Conservation (phyloP, 2,888 invertebrate species). For the Uloborus plumipes region DNA sequence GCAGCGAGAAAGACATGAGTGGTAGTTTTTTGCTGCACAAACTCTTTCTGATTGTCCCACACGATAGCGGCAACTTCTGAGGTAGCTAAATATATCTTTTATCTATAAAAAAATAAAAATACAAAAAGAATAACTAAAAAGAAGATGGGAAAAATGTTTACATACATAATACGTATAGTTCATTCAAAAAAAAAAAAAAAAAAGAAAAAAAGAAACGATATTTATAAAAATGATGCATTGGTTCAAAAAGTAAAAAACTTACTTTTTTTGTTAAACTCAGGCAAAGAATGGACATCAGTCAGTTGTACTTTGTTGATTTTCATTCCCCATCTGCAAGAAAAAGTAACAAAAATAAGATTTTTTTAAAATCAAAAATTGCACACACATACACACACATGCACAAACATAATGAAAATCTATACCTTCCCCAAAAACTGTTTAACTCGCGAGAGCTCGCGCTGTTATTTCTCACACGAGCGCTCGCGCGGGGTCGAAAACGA, state of each 20-base stretch:
- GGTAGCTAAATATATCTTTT: conserved; percentile 10
- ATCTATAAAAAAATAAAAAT: not conserved
- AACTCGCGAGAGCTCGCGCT: too few relatives aligned
- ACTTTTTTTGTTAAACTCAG: conserved; percentile 19
- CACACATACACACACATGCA: not conserved
- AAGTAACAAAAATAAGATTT: not conserved
- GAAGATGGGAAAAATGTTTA: too few relatives aligned
- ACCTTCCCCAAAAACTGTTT: too few relatives aligned
- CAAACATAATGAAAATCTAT: too few relatives aligned
- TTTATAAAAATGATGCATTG: too few relatives aligned
- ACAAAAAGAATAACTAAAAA: too few relatives aligned
- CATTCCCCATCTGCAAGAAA: conserved; percentile 11
- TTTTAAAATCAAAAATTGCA: not conserved
- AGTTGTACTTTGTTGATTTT: conserved; percentile 6
- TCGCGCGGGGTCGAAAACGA: too few relatives aligned
- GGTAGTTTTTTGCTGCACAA: not conserved
- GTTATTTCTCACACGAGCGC: too few relatives aligned
- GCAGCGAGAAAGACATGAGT: not conserved
- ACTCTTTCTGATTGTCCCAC: not conserved
- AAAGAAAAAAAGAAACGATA: too few relatives aligned
- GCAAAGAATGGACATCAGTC: not conserved
- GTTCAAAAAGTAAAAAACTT: not conserved
- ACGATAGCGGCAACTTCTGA: conserved; percentile 2
- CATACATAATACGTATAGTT: too few relatives aligned
- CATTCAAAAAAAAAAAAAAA: too few relatives aligned